phyloP scores from a whole-genome alignment of 92 coral and sea anemone species.

The Pocillopora meandrina region DNA sequence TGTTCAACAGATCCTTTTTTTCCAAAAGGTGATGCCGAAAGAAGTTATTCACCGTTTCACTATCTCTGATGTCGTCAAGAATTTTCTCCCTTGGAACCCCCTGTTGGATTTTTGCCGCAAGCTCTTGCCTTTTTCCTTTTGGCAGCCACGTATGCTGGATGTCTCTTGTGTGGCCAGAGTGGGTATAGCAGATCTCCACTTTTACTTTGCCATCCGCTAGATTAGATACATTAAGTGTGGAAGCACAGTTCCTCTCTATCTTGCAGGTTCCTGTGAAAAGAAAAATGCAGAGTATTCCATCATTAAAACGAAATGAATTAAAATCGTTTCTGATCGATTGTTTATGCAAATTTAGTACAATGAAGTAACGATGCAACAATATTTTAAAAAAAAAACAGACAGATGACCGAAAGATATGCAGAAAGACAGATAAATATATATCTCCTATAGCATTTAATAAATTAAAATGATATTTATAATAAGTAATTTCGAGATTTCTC shows the following conservation, averaged over 20 bases:
- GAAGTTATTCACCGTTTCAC: constrained; percentile 16
- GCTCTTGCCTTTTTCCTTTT: constrained; percentile 43
- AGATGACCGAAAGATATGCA: too few relatives aligned
- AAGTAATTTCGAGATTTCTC: too few relatives aligned
- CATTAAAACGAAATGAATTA: too few relatives aligned
- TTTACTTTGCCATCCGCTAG: constrained; percentile 28
- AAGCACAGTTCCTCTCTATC: constrained; percentile 37
- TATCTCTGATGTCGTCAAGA: constrained; percentile 52
- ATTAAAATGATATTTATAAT: too few relatives aligned
- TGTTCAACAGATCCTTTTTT: constrained; percentile 58
- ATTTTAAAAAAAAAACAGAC: too few relatives aligned
- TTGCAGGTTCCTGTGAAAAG: constrained; percentile 42
- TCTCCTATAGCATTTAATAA: too few relatives aligned
- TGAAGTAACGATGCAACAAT: too few relatives aligned
- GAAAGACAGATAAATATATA: too few relatives aligned
- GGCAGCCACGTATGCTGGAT: constrained; percentile 54
- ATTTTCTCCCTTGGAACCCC: constrained; percentile 57
- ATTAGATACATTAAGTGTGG: constrained; percentile 38
- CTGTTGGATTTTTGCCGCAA: constrained; percentile 52
- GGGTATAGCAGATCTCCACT: constrained; percentile 54
- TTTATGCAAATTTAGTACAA: too few relatives aligned
- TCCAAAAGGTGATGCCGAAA: constrained; percentile 30
- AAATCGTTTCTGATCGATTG: too few relatives aligned
- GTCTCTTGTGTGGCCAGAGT: constrained; percentile 61
- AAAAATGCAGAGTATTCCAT: not conserved